A percentile compares a stretch with the other conserved stretches of the same genome.
Conservation (phyloP, 37 sponge, comb jelly and placozoan species). For the Halichondria panicea region DNA sequence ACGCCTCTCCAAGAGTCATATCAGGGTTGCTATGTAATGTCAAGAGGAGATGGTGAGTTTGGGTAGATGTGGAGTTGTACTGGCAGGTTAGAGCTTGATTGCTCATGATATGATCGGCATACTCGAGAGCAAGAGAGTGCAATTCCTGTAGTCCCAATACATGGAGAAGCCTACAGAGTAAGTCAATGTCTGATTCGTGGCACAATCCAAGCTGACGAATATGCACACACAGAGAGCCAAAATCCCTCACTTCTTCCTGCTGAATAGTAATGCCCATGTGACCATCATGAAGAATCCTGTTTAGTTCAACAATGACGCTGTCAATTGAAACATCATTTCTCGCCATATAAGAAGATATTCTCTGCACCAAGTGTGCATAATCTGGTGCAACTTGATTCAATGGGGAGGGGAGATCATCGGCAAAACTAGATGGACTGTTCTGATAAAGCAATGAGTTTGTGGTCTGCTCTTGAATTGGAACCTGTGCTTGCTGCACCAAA, state of each 20-base stretch:
- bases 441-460: no score
- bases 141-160: background rate
- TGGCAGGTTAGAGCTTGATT: background rate
- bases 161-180: conserved; percentile 16
- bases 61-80: background rate
- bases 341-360: background rate
- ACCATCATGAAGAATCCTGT: background rate
- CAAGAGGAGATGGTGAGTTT: background rate
- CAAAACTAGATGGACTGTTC: no score
- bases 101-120: background rate
- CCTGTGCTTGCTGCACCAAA: no score
- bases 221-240: conserved; percentile 4
- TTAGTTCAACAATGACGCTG: background rate
- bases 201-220: background rate
- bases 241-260: background rate
- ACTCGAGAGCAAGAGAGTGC: background rate
- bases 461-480: no score
- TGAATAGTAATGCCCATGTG: background rate
- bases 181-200: conserved; percentile 15
- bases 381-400: background rate
- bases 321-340: background rate
- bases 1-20: background rate
- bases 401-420: background rate
- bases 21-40: background rate
- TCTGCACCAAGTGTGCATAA: background rate